Percentiles rank a stretch among this genome's conserved stretches.
Conservation (phyloP, 2,888 invertebrate species). For the Drosophila colorata region DNA sequence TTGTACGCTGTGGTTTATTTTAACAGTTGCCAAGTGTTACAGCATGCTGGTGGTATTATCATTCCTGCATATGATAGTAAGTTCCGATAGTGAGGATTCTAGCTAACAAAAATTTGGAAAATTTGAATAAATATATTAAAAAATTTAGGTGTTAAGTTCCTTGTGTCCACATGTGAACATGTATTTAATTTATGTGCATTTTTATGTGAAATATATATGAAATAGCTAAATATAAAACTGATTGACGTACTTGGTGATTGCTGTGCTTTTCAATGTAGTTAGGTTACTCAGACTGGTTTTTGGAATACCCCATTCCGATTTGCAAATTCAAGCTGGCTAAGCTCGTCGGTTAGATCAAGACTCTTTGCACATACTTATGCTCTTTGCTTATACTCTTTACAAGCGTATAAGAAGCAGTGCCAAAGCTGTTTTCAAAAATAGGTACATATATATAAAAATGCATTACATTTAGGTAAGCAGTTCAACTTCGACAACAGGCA, state of each 20-base stretch:
- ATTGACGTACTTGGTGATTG: too few relatives aligned
- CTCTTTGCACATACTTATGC: background rate
- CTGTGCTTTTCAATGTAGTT: too few relatives aligned
- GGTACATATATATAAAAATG: too few relatives aligned
- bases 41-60: conserved; percentile 47
- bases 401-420: background rate
- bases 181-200: too few relatives aligned
- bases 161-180: background rate
- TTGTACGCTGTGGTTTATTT: conserved; percentile 7
- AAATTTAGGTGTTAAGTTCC: too few relatives aligned
- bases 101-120: background rate
- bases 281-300: too few relatives aligned
- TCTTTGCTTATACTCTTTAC: background rate
- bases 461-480: background rate
- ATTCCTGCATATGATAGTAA: conserved; percentile 40
- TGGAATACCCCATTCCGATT: too few relatives aligned
- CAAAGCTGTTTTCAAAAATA: background rate
- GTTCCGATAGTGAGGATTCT: conserved; percentile 47
- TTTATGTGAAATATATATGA: too few relatives aligned
- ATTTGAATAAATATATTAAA: too few relatives aligned
- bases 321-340: too few relatives aligned
- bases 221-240: too few relatives aligned
- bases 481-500: background rate
- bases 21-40: conserved; percentile 44
- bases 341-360: too few relatives aligned